Percentiles rank a stretch among this genome's conserved stretches.
Conservation (phyloP, 2,888 invertebrate genomes). For the Crepidodera aurea region DNA sequence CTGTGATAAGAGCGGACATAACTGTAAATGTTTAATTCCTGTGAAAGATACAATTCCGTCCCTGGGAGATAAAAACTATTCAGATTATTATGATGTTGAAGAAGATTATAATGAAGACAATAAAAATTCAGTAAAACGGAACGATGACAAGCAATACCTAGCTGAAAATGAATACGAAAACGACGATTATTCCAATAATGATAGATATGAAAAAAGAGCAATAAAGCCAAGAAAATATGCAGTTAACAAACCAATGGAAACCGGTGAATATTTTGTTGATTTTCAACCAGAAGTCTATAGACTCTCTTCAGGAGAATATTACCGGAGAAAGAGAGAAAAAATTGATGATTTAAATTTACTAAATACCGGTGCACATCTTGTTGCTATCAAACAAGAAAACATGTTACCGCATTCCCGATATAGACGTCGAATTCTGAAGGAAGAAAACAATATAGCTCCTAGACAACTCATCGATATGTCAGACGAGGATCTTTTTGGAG, state of each 20-base stretch:
- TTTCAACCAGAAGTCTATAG: slow-evolving; percentile 43
- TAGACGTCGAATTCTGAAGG: slow-evolving; percentile 41
- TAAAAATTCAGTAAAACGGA: slow-evolving; percentile 13
- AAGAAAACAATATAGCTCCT: slow-evolving; percentile 37
- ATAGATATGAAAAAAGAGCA: slow-evolving; percentile 27
- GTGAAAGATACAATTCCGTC: slow-evolving; percentile 11
- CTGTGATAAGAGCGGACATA: slow-evolving; percentile 37
- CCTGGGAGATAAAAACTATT: slow-evolving; percentile 1
- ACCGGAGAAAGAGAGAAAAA: slow-evolving; percentile 25
- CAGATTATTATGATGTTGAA: slow-evolving; percentile 10
- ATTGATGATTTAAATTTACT: slow-evolving; percentile 46
- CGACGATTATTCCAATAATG: slow-evolving; percentile 7
- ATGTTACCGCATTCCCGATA: slow-evolving; percentile 42
- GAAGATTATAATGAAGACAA: background rate
- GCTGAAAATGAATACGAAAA: slow-evolving; percentile 3
- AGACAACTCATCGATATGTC: slow-evolving; percentile 53
- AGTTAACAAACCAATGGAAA: slow-evolving; percentile 23
- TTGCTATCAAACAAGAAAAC: slow-evolving; percentile 45
- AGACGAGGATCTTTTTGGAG: slow-evolving; percentile 59
- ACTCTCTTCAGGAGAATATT: slow-evolving; percentile 30
- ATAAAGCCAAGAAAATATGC: slow-evolving; percentile 20
- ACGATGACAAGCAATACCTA: slow-evolving; percentile 1
- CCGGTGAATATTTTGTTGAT: slow-evolving; percentile 45
- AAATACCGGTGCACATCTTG: slow-evolving; percentile 46
- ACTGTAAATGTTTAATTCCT: slow-evolving; percentile 39